Percentiles rank a stretch among this genome's conserved stretches.
Evolutionary conservation across 2,113 vertebrate genomes (phyloP).

Genomic region (Alouatta palliata): DNA sequence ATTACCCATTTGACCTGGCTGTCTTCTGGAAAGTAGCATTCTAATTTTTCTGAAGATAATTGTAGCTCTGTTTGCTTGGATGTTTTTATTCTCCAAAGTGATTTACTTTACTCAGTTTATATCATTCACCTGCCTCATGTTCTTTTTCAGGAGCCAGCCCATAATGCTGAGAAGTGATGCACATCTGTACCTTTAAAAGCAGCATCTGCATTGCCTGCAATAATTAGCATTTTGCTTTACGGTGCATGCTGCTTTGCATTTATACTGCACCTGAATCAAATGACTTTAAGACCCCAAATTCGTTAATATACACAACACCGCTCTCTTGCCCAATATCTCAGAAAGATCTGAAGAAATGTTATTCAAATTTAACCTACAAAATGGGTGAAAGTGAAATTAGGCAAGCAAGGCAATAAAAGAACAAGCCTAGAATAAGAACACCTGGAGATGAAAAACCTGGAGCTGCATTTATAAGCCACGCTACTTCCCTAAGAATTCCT

Average conservation of each 20-base stretch:
- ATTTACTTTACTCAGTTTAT: conserved; percentile 58
- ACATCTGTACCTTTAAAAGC: conserved; percentile 69
- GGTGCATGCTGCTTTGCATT: conserved; percentile 69
- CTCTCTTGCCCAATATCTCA: conserved; percentile 47
- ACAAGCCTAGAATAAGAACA: conserved; percentile 52
- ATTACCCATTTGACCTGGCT: not conserved
- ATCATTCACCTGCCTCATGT: not conserved
- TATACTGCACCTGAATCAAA: conserved; percentile 73
- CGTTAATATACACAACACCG: conserved; percentile 48
- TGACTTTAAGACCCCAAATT: conserved; percentile 62
- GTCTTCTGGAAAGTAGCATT: conserved; percentile 35
- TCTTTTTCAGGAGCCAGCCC: conserved; percentile 53
- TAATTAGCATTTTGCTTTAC: conserved; percentile 71
- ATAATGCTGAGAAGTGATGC: conserved; percentile 35
- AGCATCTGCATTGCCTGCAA: conserved; percentile 61
- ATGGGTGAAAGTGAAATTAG: conserved; percentile 61
- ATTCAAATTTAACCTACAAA: conserved; percentile 67
- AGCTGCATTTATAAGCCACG: not conserved
- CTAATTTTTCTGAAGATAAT: conserved; percentile 51
- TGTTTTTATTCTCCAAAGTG: conserved; percentile 54
- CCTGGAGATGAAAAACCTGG: conserved; percentile 59
- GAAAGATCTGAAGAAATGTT: conserved; percentile 58
- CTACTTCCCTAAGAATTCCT: conserved; percentile 23
- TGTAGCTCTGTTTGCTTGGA: not conserved
- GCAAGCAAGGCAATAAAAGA: conserved; percentile 45